A percentile compares a stretch with the other conserved stretches of the same genome.
phyloP scores from a whole-genome alignment of 2,888 invertebrate genomes.

The Stictocephala bisonia region DNA sequence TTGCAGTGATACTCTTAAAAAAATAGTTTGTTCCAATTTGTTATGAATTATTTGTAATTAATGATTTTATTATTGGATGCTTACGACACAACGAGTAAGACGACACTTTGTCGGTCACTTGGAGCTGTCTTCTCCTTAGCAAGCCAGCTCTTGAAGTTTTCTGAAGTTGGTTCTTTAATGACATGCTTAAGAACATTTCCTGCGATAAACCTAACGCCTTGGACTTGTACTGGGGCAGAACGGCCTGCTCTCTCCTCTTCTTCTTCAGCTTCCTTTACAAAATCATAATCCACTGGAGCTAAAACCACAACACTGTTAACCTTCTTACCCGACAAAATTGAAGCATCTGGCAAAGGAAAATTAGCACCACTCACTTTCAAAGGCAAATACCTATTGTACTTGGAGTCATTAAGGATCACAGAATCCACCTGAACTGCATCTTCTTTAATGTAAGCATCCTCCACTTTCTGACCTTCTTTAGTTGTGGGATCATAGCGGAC shows the following conservation, averaged over 20 bases:
- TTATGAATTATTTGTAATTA: too few relatives aligned
- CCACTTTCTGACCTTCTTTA: constrained; percentile 76
- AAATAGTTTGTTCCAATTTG: too few relatives aligned
- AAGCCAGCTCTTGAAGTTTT: constrained; percentile 84
- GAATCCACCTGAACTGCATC: constrained; percentile 80
- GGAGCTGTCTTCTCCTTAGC: constrained; percentile 80
- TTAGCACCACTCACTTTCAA: constrained; percentile 86
- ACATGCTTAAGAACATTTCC: constrained; percentile 81
- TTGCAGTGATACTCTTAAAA: too few relatives aligned
- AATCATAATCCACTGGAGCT: constrained; percentile 83
- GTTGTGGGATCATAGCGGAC: constrained; percentile 84
- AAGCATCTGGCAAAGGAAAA: constrained; percentile 84
- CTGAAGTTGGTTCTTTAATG: constrained; percentile 78
- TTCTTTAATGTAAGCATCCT: constrained; percentile 77
- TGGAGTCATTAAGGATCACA: constrained; percentile 75
- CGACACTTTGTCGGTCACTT: constrained; percentile 81
- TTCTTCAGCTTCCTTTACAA: constrained; percentile 63
- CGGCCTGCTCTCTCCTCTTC: constrained; percentile 64
- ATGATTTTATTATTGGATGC: too few relatives aligned
- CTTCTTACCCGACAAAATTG: constrained; percentile 78
- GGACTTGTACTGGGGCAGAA: constrained; percentile 71
- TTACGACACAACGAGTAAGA: constrained; percentile 72
- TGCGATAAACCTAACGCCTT: constrained; percentile 78
- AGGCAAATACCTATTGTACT: constrained; percentile 86
- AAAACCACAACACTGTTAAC: constrained; percentile 88